Base-by-base conservation (phyloP, 1,140 invertebrate genomes). In the Saccostrea echinata region DNA sequence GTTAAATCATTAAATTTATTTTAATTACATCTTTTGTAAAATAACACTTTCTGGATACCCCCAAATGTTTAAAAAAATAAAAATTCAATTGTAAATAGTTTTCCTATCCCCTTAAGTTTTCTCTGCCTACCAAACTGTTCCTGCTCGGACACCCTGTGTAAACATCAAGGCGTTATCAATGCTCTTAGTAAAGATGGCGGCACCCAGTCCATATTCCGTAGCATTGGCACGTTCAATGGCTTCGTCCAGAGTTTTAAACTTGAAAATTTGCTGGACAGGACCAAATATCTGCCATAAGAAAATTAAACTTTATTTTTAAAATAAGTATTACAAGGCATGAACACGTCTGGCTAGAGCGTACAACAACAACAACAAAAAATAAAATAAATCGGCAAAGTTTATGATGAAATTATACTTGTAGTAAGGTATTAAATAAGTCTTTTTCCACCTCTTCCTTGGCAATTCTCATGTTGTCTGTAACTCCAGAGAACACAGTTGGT, bases 401-500 rank as follows among this genome's bases (percentile, higher is more conserved):
- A 43, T 43, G 0, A 43, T 43, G 4, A 43, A 43, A 43, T 43
- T 3, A 43, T 9, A 43, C 43, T 43, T 43, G 9, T 8, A 43
- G n/a, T n/a, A 9, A 35, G 12, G n/a, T 33, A 35, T 0, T 18
- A 3, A 51, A 4, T 12, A 51, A n/a, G 24, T 52, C 55, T 18
- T 30, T 71, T 30, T 21, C 84, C 87, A 95, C 97, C 96, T 99
- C 99, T 94, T 98, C 97, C 85, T 95, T 96, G 13, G 98, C 98
- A 94, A 99, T 99, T 43, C 96, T 97, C 98, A 99, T 99, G 91
- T 98, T 94, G 94, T 99, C 98, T 88, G 96, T 93, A 6, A 99
- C 98, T 94, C 99, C 96, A 16, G 97, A 96, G 95, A 99, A 99
- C 2, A 99, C 98, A 0, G 99, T 99, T 21, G 99, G 99, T 93